A percentile compares a stretch with the other conserved stretches of the same genome.
Conservation (phyloP, 1,140 invertebrate genomes). For the Halictus rubicundus region DNA sequence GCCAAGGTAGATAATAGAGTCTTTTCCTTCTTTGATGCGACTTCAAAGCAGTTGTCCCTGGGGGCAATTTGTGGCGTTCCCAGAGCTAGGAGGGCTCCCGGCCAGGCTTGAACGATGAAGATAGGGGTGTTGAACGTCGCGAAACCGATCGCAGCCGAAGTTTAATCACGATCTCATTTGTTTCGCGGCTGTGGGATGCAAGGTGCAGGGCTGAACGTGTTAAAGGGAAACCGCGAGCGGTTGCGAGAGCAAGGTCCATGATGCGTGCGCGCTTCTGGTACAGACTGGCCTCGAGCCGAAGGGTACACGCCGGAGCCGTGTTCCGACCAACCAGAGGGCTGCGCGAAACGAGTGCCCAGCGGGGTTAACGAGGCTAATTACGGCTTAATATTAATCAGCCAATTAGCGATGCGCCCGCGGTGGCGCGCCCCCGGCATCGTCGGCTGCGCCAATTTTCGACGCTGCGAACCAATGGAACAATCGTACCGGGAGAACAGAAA, state of each 20-base stretch:
- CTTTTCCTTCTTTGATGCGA: no score
- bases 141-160: no score
- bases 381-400: conserved; percentile 73
- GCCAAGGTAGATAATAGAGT: no score
- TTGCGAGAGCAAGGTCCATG: no score
- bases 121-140: no score
- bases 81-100: no score
- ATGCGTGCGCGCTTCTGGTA: background rate
- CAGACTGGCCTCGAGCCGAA: background rate
- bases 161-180: no score
- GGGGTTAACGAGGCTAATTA: conserved; percentile 69
- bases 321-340: conserved; percentile 66
- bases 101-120: no score
- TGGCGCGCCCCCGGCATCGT: conserved; percentile 43
- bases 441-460: conserved; percentile 29
- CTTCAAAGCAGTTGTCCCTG: no score
- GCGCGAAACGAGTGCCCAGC: conserved; percentile 63
- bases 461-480: conserved; percentile 13
- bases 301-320: conserved; percentile 29
- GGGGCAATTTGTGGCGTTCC: no score
- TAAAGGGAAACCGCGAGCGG: background rate
- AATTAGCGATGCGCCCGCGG: conserved; percentile 67
- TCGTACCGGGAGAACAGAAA: conserved; percentile 19
- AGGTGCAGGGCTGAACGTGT: no score
- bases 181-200: background rate